Conservation (phyloP, 2,113 vertebrate genomes). For the Gadus macrocephalus region DNA sequence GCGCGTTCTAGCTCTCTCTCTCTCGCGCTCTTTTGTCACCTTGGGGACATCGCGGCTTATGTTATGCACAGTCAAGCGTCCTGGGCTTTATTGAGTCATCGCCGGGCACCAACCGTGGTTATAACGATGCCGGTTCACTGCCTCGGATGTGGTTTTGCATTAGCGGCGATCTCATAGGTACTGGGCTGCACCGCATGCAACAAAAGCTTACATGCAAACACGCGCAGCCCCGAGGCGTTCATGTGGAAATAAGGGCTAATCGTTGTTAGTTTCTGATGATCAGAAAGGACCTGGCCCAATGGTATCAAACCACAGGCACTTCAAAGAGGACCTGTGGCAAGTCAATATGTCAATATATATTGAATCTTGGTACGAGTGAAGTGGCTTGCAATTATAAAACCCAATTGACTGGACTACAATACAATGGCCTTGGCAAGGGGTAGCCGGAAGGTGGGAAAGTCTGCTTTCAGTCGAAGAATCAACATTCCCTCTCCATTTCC, state of each 20-base stretch:
- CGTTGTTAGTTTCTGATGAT: too few relatives aligned
- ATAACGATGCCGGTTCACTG: constrained; percentile 20
- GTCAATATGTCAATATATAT: constrained; percentile 1
- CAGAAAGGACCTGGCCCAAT: too few relatives aligned
- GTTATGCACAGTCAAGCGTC: constrained; percentile 4
- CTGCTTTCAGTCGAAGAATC: not conserved
- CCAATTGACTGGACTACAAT: not conserved
- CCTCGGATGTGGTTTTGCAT: constrained; percentile 10
- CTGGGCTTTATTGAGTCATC: not conserved
- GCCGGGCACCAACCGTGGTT: not conserved
- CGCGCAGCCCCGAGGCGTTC: constrained; percentile 13
- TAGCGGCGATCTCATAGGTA: not conserved
- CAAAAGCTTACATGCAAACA: not conserved
- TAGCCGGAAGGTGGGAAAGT: not conserved
- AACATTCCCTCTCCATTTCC: too few relatives aligned
- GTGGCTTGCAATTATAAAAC: too few relatives aligned
- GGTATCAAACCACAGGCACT: too few relatives aligned
- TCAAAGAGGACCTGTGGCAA: not conserved
- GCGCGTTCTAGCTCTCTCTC: too few relatives aligned
- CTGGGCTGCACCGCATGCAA: not conserved
- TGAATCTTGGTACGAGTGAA: not conserved
- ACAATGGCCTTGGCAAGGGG: not conserved
- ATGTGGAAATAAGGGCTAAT: too few relatives aligned
- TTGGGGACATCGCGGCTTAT: not conserved
- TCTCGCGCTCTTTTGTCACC: not conserved